Evolutionary conservation across 2,888 invertebrate genomes (phyloP).

Genomic region (Alentia gelatinosa): DNA sequence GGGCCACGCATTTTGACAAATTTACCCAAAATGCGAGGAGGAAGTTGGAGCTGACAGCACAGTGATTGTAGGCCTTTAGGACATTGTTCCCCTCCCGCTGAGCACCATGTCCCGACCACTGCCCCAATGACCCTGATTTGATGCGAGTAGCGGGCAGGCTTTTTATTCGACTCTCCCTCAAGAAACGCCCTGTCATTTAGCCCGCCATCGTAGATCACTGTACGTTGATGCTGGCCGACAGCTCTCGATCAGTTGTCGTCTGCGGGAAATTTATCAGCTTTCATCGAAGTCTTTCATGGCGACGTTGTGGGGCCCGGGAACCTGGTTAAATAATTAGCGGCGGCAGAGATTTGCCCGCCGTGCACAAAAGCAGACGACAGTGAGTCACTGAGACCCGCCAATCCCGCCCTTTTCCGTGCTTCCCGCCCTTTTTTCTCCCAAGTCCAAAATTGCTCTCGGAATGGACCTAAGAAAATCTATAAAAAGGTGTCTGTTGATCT

Average conservation of each 20-base stretch:
- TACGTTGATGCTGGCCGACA: neutral
- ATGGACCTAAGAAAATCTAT: neutral
- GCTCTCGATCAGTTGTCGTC: neutral
- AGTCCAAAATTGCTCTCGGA: neutral
- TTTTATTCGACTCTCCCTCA: neutral
- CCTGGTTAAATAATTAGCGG: constrained; percentile 7
- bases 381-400: neutral
- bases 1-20: neutral
- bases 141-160: neutral
- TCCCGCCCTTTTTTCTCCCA: neutral
- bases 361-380: constrained; percentile 6
- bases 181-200: constrained; percentile 20
- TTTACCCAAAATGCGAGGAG: neutral
- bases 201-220: neutral
- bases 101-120: neutral
- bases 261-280: neutral
- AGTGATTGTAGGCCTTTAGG: neutral
- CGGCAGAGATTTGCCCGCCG: neutral
- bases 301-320: neutral
- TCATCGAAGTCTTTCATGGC: neutral
- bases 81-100: neutral
- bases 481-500: neutral
- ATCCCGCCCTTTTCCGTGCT: constrained; percentile 8
- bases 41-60: constrained; percentile 13
- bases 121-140: constrained; percentile 22